Percentiles rank a stretch among this genome's conserved stretches.
Evolutionary conservation across 2,797 vertebrate species (phyloP).

Genomic region (Gymnoscopelus braueri): DNA sequence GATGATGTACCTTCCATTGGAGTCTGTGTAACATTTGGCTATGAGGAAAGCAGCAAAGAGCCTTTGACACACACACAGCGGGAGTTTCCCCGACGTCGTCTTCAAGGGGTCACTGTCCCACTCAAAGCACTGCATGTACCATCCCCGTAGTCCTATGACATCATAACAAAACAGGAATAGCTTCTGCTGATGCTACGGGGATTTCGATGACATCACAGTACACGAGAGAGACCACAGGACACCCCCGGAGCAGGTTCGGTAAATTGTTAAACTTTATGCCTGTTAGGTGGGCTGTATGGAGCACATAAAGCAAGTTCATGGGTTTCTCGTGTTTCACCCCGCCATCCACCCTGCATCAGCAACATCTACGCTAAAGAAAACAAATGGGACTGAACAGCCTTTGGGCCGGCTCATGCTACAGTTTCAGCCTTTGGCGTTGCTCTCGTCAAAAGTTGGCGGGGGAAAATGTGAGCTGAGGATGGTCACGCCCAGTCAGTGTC

Average conservation of each 20-base stretch:
- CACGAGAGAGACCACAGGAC: slow-evolving; percentile 48
- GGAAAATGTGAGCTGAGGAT: slow-evolving; percentile 74
- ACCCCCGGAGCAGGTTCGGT: slow-evolving; percentile 46
- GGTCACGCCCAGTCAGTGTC: slow-evolving; percentile 70
- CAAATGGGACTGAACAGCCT: slow-evolving; percentile 42
- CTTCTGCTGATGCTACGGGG: slow-evolving; percentile 17
- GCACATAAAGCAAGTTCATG: slow-evolving; percentile 67
- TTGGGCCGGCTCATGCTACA: slow-evolving; percentile 66
- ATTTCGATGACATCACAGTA: slow-evolving; percentile 26
- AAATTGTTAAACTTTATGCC: slow-evolving; percentile 63
- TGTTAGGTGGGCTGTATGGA: slow-evolving; percentile 49
- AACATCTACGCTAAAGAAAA: slow-evolving; percentile 70
- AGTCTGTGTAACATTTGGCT: slow-evolving; percentile 46
- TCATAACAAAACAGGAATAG: slow-evolving; percentile 52
- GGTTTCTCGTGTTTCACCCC: slow-evolving; percentile 65
- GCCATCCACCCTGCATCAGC: slow-evolving; percentile 67
- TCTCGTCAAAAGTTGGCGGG: slow-evolving; percentile 47
- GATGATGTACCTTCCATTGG: slow-evolving; percentile 47
- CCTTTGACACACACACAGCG: slow-evolving; percentile 43
- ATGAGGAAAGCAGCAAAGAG: slow-evolving; percentile 29
- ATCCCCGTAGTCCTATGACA: slow-evolving; percentile 48
- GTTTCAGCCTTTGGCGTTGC: slow-evolving; percentile 67
- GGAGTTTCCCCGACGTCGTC: slow-evolving; percentile 52
- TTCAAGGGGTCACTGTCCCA: slow-evolving; percentile 11
- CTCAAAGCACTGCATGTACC: slow-evolving; percentile 28